Evolutionary conservation across 2,797 vertebrate genomes (phyloP).

Genomic region (Phoxinus dragarum): DNA sequence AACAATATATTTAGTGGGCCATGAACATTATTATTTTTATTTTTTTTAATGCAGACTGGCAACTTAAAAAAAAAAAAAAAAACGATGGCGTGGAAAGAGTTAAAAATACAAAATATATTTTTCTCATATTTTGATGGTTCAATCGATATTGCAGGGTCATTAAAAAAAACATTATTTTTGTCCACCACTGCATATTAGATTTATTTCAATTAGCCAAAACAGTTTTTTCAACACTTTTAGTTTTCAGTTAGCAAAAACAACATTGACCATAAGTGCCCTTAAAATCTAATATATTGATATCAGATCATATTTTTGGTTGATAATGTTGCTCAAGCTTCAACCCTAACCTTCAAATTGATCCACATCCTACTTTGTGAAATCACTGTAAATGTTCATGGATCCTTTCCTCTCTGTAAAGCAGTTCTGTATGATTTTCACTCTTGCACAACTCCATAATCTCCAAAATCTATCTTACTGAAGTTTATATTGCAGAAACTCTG

Average conservation of each 20-base stretch:
- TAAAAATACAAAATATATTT: too few species aligned
- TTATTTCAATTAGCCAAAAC: background rate
- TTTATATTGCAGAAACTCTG: constrained; percentile 38
- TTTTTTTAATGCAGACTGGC: too few species aligned
- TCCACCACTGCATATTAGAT: background rate
- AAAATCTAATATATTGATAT: background rate
- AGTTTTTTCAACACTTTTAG: too few species aligned
- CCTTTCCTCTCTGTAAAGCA: constrained; percentile 25
- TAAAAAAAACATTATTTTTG: background rate
- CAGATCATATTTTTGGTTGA: background rate
- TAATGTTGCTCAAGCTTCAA: constrained; percentile 2
- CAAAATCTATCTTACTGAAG: constrained; percentile 42
- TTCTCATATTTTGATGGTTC: background rate
- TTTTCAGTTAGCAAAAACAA: background rate
- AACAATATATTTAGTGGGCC: too few species aligned
- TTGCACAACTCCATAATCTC: constrained; percentile 35
- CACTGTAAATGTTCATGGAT: background rate
- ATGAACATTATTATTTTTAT: too few species aligned
- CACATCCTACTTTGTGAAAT: background rate
- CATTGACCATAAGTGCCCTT: background rate
- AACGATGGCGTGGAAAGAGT: too few species aligned
- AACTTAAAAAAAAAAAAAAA: too few species aligned
- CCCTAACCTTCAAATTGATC: background rate
- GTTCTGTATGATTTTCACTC: constrained; percentile 14
- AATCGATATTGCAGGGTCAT: background rate